These are phyloP conservation scores for Oeneis ivallda DNA, from an alignment of 2,888 invertebrate species.

Conservation along the genomic window DNA sequence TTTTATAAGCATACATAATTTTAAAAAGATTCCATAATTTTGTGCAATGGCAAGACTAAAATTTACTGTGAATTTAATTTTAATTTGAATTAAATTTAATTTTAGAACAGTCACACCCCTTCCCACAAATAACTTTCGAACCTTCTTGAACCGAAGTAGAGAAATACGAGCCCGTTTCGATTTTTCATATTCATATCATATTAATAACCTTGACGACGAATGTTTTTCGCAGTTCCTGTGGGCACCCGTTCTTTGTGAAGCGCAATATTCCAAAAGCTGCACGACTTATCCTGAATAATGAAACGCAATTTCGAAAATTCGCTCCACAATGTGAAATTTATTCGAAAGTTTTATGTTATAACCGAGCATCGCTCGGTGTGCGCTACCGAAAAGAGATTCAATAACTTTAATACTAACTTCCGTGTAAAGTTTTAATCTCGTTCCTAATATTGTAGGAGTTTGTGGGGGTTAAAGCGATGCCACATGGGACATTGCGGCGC, in stretches of 20 bases:
- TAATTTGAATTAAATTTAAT: too few species aligned
- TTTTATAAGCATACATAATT: too few species aligned
- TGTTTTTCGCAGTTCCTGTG: slow-evolving; percentile 64
- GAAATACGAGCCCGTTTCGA: too few species aligned
- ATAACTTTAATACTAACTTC: slow-evolving; percentile 19
- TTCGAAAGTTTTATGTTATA: slow-evolving; percentile 28
- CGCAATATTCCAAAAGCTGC: slow-evolving; percentile 88
- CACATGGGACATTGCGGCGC: too few species aligned
- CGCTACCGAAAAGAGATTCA: slow-evolving; percentile 20
- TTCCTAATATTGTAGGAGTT: slow-evolving; percentile 16
- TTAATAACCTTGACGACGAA: too few species aligned
- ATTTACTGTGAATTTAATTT: too few species aligned
- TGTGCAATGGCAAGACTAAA: too few species aligned
- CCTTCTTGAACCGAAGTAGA: too few species aligned
- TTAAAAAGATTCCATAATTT: too few species aligned
- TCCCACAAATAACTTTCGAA: too few species aligned
- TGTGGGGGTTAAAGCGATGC: neutral
- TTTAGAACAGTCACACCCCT: too few species aligned
- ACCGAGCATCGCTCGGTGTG: slow-evolving; percentile 13
- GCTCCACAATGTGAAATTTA: slow-evolving; percentile 35
- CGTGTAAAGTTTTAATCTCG: slow-evolving; percentile 21
- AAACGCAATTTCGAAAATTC: slow-evolving; percentile 34
- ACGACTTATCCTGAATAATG: slow-evolving; percentile 80
- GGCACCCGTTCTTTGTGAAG: slow-evolving; percentile 81
- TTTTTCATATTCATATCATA: too few species aligned